Evolutionary conservation across 1,140 invertebrate species (phyloP), one percentile per base, ranked within the genome.

Genomic region (Drosophila sp.): DNA sequence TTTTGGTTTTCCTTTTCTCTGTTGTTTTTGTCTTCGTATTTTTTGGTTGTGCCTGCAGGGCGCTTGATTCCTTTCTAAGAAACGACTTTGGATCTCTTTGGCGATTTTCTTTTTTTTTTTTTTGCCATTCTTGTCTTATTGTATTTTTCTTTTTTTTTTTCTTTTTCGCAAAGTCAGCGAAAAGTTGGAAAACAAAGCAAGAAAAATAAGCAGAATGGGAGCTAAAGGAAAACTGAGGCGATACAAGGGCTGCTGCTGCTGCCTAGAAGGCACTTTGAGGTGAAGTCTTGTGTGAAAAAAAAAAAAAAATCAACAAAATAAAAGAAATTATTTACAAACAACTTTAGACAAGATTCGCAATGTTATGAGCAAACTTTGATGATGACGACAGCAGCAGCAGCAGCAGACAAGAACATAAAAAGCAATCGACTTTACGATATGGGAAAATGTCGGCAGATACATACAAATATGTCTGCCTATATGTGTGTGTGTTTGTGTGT

Each of bases 291-390:
- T 87, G 83, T 87, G 73, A 84, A 87, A 89, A 82, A 72, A 74
- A 17, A 17, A 17, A 73, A 66, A 62, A 78, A 89, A 80, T 72
- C 86, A 82, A 87, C 84, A 89, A 87, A 87, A 89, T 87, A 89
- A 87, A 87, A 87, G 80, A 87, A 87, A 87, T 87, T 87, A 87
- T 87, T 87, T 87, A 76, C 83, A 87, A 87, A 87, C 83, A 87
- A 87, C 76, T 89, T 87, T 89, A 87, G 83, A 87, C 84, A 79
- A 87, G 82, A 83, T 76, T 87, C 79, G 80, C 80, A 77, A 87
- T 89, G 84, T 89, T 87, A 89, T 87, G 84, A 87, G 70, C 72
- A 89, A 87, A 87, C 72, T 87, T 87, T 87, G 64, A 64, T 80
- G 77, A 79, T 74, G 81, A 85, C 80, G 77, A 74, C 77, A 79